Evolutionary conservation across 2,888 invertebrate genomes (phyloP), one percentile per base, ranked within the genome.

Genomic region (Cataglyphis albicans): DNA sequence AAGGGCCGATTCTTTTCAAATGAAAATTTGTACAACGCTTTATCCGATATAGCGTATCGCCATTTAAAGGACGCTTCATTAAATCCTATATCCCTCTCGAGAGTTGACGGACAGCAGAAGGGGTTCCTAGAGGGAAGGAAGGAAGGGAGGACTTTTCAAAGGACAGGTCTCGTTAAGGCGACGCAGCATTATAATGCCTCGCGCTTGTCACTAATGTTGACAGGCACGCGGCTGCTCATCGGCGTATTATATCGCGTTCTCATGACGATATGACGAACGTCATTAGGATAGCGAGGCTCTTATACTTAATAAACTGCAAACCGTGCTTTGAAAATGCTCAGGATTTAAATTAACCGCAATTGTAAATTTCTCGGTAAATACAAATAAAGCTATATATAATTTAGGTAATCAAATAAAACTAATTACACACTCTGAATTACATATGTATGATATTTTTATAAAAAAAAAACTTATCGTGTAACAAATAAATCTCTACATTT

Each of bases 131-230:
- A 86, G 86, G 89, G 87, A 88, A 86, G 85, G 87, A 89, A 83
- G 82, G 85, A 44, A 35, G 75, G 67, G 82, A 65, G 85, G 86
- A 89, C 90, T 90, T 92, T 91, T 90, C 87, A 89, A 91, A 88
- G 90, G 90, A 90, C 86, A 86, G 84, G 89, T 90, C 91, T 93
- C 90, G 93, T 93, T 93, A 93, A 92, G 92, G 91, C 92, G 92
- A 93, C 93, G 92, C 92, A 92, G 93, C 93, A 91, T 90, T 91
- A 91, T 91, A 87, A 85, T 82, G 73, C 78, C 41, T 80, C 57
- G 78, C 72, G 87, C 87, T 82, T 89, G 88, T 87, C 88, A 83
- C 74, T 65, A 85, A 68, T 82, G 85, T 72, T 85, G 87, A 88
- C 81, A 74, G 88, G 78, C 89, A 87, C 81, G 89, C 80, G 85